Evolutionary conservation across 2,888 invertebrate genomes (phyloP).

Genomic region (Liposcelis brunnea): DNA sequence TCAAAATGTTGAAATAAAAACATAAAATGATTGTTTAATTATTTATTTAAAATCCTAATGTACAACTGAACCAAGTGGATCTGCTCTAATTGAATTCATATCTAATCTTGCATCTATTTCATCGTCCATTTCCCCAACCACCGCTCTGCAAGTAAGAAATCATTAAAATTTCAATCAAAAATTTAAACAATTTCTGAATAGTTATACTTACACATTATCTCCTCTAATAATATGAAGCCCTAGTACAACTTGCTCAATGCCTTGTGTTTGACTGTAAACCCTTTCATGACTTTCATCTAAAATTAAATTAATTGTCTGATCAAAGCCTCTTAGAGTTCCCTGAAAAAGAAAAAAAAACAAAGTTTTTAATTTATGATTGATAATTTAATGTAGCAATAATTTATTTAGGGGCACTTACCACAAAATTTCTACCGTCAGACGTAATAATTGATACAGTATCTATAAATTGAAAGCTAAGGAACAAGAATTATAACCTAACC

Average conservation of each 20-base stretch:
- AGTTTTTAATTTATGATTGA: not conserved
- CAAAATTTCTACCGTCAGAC: constrained; percentile 4
- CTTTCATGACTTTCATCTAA: constrained; percentile 96
- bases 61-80: constrained; percentile 63
- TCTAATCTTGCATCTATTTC: constrained; percentile 65
- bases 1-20: not conserved
- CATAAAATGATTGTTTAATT: not conserved
- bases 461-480: not conserved
- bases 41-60: constrained; percentile 34
- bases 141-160: constrained; percentile 36
- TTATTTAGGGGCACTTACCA: not conserved
- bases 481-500: not conserved
- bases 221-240: constrained; percentile 96
- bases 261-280: constrained; percentile 84
- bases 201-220: constrained; percentile 81
- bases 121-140: constrained; percentile 72
- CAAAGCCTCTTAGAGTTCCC: constrained; percentile 96
- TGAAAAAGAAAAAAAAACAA: constrained; percentile 25
- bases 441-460: constrained; percentile 7
- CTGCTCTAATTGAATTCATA: constrained; percentile 62
- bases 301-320: constrained; percentile 97
- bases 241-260: constrained; percentile 88
- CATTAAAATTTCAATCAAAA: no score
- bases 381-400: not conserved
- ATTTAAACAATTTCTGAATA: no score